Evolutionary conservation across 2,888 invertebrate genomes (phyloP).

Genomic region (Phyllotreta striolata): DNA sequence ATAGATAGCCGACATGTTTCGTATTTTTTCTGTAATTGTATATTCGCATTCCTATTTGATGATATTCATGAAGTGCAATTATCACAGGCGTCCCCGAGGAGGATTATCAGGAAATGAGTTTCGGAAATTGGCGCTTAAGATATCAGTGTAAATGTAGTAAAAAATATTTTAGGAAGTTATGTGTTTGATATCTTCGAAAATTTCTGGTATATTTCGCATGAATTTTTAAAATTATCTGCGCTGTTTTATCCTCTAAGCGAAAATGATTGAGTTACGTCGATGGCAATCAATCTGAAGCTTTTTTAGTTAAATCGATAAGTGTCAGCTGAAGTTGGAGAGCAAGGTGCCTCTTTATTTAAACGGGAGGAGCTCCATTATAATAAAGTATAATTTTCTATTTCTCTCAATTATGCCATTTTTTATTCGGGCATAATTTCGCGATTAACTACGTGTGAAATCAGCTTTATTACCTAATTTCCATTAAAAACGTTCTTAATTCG

Average conservation of each 20-base stretch:
- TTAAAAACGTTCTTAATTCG: slow-evolving; percentile 1
- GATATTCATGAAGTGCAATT: slow-evolving; percentile 46
- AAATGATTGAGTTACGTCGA: no score
- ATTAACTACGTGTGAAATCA: slow-evolving; percentile 20
- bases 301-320: slow-evolving; percentile 24
- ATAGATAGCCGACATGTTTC: slow-evolving; percentile 45
- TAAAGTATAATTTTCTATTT: slow-evolving; percentile 15
- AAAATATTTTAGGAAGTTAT: no score
- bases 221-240: no score
- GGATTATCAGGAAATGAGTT: background rate
- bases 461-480: slow-evolving; percentile 12
- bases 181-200: no score
- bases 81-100: slow-evolving; percentile 16
- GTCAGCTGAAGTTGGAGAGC: slow-evolving; percentile 21
- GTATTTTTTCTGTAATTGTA: slow-evolving; percentile 43
- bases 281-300: no score
- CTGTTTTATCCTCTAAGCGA: no score
- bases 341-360: slow-evolving; percentile 11
- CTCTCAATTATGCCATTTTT: slow-evolving; percentile 9
- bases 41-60: slow-evolving; percentile 46
- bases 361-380: slow-evolving; percentile 17
- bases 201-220: no score
- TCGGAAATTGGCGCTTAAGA: no score
- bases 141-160: no score
- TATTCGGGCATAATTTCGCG: slow-evolving; percentile 1